These are phyloP conservation scores for Anabas testudineus DNA, from an alignment of 2,797 vertebrate genomes.

Conservation along the genomic window DNA sequence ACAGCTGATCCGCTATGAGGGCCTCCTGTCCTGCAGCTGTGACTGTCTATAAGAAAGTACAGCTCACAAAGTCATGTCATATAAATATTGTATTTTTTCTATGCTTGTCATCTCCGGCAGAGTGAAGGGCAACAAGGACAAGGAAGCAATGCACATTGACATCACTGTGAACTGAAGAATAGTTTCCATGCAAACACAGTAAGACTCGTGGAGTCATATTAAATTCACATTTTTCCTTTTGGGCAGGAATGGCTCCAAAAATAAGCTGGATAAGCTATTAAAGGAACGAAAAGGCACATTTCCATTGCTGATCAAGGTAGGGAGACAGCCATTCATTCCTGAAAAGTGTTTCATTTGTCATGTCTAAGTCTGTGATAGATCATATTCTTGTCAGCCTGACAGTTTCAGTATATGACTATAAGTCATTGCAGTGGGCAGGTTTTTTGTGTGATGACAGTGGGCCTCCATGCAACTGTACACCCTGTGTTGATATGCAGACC, in stretches of 20 bases:
- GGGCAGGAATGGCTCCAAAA: slow-evolving; percentile 66
- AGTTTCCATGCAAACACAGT: background rate
- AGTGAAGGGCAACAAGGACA: background rate
- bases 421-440: slow-evolving; percentile 11
- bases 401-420: slow-evolving; percentile 3
- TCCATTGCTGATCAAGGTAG: slow-evolving; percentile 75
- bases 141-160: background rate
- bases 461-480: slow-evolving; percentile 51
- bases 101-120: background rate
- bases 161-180: background rate
- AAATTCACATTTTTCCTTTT: slow-evolving; percentile 20
- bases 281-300: slow-evolving; percentile 70
- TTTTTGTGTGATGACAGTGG: slow-evolving; percentile 28
- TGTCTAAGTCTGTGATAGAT: background rate
- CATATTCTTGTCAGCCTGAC: background rate
- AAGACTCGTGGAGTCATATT: background rate
- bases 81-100: slow-evolving; percentile 8
- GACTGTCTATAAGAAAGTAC: slow-evolving; percentile 19
- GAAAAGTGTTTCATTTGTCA: background rate
- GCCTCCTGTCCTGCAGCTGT: background rate
- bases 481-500: slow-evolving; percentile 39
- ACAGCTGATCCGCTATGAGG: background rate
- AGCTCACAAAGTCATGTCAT: slow-evolving; percentile 4
- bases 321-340: background rate
- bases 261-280: slow-evolving; percentile 57